Base-by-base conservation (phyloP, 1,140 invertebrate species). In the Heliconius congener region DNA sequence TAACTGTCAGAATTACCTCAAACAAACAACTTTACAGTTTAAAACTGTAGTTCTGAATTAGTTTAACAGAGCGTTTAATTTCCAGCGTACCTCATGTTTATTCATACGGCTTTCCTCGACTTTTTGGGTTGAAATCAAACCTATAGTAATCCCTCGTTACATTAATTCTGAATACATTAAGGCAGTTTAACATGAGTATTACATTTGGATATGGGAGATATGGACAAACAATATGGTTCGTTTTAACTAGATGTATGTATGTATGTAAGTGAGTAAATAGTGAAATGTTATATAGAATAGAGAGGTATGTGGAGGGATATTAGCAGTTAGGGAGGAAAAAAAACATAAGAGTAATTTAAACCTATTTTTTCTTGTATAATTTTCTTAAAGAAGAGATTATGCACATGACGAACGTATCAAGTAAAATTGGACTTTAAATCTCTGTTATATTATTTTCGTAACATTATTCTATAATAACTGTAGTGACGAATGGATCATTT, bases 51-150 rank as follows among this genome's bases (percentile, higher is more conserved):
- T 70, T 76, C 37, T 42, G 74, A 76, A 60, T 76, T 66, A 76
- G 74, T 76, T 76, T 66, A 70, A 76, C 74, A 76, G 34, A 76
- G 34, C 74, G 57, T 76, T 76, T 70, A 70, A 76, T 76, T 76
- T 60, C 34, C 57, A 39, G 71, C 30, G 71, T 19, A 30, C 23
- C 50, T 74, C 74, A 76, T 76, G 74, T 76, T 57, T 76, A 76
- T 76, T 76, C 57, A 76, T 76, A 70, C 71, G 71, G 71, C 18
- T 72, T 60, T 23, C 73, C 50, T 23, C 55, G 73, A 74, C 52
- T 57, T 74, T 74, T 74, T 55, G 73, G 50, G 52, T 74, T 57
- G 37, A 66, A 74, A 74, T 74, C 55, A 34, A 37, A 74, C 34
- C 30, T 52, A 34, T 57, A 27, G 73, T 74, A 74, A 57, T 74